Percentiles rank a stretch among this genome's conserved stretches.
Conservation (phyloP, 2,113 vertebrate species). For the Emydocephalus ijimae region DNA sequence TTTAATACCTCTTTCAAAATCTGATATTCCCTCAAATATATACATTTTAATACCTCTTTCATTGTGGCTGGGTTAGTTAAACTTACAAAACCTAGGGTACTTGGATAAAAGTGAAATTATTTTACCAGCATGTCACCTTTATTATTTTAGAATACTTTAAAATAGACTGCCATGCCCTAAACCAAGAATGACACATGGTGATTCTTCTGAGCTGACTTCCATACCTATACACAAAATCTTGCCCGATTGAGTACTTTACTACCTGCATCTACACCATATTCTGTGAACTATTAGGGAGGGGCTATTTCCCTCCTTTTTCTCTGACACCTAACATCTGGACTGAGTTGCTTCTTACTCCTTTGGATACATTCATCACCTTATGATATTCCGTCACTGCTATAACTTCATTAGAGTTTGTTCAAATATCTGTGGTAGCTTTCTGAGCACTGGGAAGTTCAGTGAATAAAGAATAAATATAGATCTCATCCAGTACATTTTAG, state of each 20-base stretch:
- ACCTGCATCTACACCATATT: not conserved
- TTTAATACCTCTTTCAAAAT: not conserved
- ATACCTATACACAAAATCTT: not conserved
- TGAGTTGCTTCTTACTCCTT: not conserved
- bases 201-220: not conserved
- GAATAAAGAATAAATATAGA: not conserved
- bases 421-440: not conserved
- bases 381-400: not conserved
- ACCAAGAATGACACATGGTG: not conserved
- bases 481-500: not conserved
- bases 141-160: not conserved
- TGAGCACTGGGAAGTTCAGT: not conserved
- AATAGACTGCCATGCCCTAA: not conserved
- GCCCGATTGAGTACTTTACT: not conserved
- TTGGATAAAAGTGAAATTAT: not conserved
- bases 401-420: not conserved
- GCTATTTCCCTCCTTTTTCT: not conserved
- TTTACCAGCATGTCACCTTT: not conserved
- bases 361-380: not conserved
- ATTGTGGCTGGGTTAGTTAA: constrained; percentile 17
- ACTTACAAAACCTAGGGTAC: not conserved
- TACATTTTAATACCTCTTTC: not conserved
- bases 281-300: not conserved
- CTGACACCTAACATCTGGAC: not conserved
- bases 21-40: not conserved